Evolutionary conservation across 2,888 invertebrate species (phyloP).

Genomic region (Dexiosoma caninum): DNA sequence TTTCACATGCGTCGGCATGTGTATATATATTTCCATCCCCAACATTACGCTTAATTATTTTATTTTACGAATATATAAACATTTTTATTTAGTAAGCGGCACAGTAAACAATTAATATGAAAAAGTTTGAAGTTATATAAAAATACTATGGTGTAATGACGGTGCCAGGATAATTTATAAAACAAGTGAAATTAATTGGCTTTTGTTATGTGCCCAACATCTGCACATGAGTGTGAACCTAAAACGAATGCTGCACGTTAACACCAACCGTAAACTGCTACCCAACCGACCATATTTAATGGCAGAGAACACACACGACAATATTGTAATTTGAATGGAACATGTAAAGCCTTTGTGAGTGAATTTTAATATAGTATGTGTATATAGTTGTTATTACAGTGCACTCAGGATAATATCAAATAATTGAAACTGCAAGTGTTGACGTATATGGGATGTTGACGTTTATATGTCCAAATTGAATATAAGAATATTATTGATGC

Average conservation of each 20-base stretch:
- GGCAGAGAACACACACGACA: slow-evolving; percentile 43
- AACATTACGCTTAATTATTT: background rate
- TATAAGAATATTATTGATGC: too few relatives aligned
- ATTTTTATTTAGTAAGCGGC: background rate
- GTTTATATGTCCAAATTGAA: too few relatives aligned
- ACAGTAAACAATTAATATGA: slow-evolving; percentile 5
- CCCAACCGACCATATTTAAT: slow-evolving; percentile 39
- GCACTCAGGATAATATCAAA: too few relatives aligned
- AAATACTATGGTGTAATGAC: background rate
- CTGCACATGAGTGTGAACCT: background rate
- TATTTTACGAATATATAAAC: background rate
- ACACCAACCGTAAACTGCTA: slow-evolving; percentile 14
- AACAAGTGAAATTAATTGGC: slow-evolving; percentile 49
- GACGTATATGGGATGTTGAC: too few relatives aligned
- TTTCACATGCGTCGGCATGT: background rate
- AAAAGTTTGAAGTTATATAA: background rate
- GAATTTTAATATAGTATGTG: slow-evolving; percentile 26
- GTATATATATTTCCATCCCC: background rate
- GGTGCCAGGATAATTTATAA: slow-evolving; percentile 24
- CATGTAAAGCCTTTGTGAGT: background rate
- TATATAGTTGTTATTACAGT: too few relatives aligned
- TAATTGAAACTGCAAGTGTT: too few relatives aligned
- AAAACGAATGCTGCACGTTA: background rate
- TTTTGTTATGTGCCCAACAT: background rate
- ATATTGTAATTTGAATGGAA: slow-evolving; percentile 4